Evolutionary conservation across 2,113 vertebrate species (phyloP).

Genomic region (Aphelocoma coerulescens): DNA sequence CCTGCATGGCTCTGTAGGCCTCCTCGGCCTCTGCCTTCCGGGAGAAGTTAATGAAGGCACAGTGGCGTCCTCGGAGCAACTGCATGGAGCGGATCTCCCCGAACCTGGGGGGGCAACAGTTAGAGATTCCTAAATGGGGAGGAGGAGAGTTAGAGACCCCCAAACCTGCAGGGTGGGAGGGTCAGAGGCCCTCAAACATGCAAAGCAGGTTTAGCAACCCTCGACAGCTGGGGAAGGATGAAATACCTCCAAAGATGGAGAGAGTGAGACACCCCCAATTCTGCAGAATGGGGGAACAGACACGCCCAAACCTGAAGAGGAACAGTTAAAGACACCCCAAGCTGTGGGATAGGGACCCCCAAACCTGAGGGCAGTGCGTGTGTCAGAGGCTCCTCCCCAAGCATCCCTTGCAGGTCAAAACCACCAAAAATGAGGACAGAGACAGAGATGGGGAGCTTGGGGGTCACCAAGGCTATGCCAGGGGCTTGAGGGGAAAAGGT

Average conservation of each 20-base stretch:
- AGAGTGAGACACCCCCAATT: no score
- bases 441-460: background rate
- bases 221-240: background rate
- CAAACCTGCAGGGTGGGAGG: background rate
- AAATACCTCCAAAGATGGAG: background rate
- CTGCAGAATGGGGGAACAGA: background rate
- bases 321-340: background rate
- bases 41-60: background rate
- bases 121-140: background rate
- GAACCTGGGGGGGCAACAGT: background rate
- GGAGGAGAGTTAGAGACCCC: background rate
- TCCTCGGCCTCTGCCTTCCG: background rate
- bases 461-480: background rate
- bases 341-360: background rate
- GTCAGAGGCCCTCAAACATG: background rate
- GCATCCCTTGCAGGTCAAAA: background rate
- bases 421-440: background rate
- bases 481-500: rapidly evolving
- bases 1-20: background rate
- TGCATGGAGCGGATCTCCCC: background rate
- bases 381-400: no score
- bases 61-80: background rate
- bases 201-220: background rate
- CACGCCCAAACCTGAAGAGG: rapidly evolving
- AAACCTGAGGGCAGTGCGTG: rapidly evolving